phyloP scores from a whole-genome alignment of 2,888 invertebrate genomes.

The Caradrina kadenii region DNA sequence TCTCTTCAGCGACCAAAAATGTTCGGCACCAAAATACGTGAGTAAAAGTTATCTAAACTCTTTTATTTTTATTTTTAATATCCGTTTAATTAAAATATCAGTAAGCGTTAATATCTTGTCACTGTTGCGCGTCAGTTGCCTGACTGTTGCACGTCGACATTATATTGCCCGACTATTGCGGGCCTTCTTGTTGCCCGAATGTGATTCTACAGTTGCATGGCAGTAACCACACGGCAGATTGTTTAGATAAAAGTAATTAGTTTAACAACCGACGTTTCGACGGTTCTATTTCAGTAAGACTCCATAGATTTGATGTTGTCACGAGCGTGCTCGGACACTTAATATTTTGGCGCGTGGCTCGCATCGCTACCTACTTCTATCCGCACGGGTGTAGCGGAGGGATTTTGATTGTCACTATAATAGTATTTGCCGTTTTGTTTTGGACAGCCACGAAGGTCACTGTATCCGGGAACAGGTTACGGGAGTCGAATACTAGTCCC shows the following conservation, averaged over 20 bases:
- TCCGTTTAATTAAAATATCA: neutral
- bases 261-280: conserved; percentile 54
- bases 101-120: neutral
- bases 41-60: conserved; percentile 70
- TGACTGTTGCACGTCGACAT: neutral
- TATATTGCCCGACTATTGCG: neutral
- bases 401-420: conserved; percentile 74
- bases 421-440: conserved; percentile 83
- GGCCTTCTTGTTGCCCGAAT: neutral
- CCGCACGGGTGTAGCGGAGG: conserved; percentile 61
- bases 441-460: conserved; percentile 79
- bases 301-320: conserved; percentile 67
- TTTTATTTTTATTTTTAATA: neutral
- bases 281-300: conserved; percentile 75
- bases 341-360: conserved; percentile 75
- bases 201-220: neutral
- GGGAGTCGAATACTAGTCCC: conserved; percentile 53
- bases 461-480: conserved; percentile 59
- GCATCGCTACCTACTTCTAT: conserved; percentile 68
- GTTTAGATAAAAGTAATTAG: conserved; percentile 7
- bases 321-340: conserved; percentile 73
- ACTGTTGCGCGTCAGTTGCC: neutral
- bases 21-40: conserved; percentile 72
- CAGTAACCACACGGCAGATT: conserved; percentile 1
- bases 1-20: conserved; percentile 27